Percentiles rank a stretch among this genome's conserved stretches.
These are phyloP conservation scores for Amphimedon queenslandica DNA, from an alignment of 37 sponge, comb jelly and placozoan species.

Conservation along the genomic window DNA sequence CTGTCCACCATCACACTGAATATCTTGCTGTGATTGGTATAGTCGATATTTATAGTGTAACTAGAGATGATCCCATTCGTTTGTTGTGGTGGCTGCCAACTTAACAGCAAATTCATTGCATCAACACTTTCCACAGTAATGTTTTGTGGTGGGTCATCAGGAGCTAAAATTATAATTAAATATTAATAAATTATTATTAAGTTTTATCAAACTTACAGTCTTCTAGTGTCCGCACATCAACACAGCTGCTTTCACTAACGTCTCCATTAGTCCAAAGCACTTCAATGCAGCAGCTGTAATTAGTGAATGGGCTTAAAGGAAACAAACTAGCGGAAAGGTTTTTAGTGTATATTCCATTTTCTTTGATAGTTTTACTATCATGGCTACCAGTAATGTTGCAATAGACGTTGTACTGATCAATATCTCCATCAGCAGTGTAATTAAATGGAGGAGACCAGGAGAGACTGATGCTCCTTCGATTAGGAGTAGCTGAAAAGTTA, in stretches of 20 bases:
- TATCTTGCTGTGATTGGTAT: not conserved
- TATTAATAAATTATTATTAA: not conserved
- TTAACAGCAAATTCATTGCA: not conserved
- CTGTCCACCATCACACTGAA: not conserved
- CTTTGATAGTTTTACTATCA: no score
- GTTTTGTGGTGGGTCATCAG: slow-evolving; percentile 1
- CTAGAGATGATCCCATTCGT: not conserved
- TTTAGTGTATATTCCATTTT: not conserved
- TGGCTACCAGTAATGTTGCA: not conserved
- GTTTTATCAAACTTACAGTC: not conserved
- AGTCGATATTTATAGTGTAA: not conserved
- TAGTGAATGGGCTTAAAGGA: not conserved
- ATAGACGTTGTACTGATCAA: not conserved
- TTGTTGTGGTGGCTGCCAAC: not conserved
- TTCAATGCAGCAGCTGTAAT: not conserved
- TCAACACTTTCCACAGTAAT: not conserved
- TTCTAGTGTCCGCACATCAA: not conserved
- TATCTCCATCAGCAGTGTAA: not conserved
- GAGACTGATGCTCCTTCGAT: not conserved
- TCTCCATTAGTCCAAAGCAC: not conserved
- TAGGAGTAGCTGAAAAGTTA: not conserved
- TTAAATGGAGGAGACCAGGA: not conserved
- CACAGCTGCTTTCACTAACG: not conserved
- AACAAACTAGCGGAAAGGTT: not conserved
- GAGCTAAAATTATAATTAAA: not conserved